These are phyloP conservation scores for Bombus pascuorum DNA, from an alignment of 1,140 invertebrate species.

Conservation along the genomic window DNA sequence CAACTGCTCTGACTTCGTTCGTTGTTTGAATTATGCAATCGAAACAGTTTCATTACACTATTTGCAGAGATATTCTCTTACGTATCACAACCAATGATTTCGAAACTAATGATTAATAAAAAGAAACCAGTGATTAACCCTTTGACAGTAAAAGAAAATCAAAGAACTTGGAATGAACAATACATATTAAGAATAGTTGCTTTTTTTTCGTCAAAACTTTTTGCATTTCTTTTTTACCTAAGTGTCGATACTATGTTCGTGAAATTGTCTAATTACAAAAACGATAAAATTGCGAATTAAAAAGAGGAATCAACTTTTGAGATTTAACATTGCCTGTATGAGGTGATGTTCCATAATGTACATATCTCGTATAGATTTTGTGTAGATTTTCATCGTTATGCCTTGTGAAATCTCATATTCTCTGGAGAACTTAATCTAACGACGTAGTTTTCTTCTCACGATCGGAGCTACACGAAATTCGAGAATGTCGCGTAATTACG, in stretches of 20 bases:
- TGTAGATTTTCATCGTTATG: background rate
- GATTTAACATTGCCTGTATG: too few species aligned
- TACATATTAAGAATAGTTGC: too few species aligned
- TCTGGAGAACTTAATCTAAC: background rate
- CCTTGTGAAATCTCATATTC: background rate
- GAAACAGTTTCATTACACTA: background rate
- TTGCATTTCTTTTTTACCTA: too few species aligned
- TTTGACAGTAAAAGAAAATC: too few species aligned
- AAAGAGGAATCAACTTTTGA: too few species aligned
- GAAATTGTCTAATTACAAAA: too few species aligned
- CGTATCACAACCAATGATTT: background rate
- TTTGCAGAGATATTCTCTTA: background rate
- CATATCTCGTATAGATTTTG: too few species aligned
- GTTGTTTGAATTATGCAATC: slow-evolving; percentile 9
- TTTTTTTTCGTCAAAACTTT: too few species aligned
- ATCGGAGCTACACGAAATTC: slow-evolving; percentile 2
- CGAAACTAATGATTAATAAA: background rate
- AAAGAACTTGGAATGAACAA: too few species aligned
- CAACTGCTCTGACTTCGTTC: slow-evolving; percentile 5
- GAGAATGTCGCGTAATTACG: background rate
- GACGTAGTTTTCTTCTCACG: background rate
- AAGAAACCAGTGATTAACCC: too few species aligned
- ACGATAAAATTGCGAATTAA: too few species aligned
- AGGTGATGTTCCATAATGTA: background rate
- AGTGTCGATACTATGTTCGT: too few species aligned